Base-by-base conservation (phyloP, 1,140 invertebrate species). In the Antheraea mylitta region DNA sequence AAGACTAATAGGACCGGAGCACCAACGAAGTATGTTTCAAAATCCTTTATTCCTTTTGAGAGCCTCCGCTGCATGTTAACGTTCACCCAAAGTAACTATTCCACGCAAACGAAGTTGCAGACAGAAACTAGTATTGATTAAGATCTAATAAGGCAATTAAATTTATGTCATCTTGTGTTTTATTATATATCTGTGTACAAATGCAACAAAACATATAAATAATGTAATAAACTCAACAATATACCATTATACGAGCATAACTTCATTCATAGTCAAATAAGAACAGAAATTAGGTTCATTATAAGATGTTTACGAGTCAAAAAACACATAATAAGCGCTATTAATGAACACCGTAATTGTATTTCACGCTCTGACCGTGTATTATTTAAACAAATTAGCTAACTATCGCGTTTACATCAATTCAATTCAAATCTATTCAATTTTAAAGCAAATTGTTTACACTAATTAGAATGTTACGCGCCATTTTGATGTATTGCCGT, bases 391-490 rank as follows among this genome's bases (percentile, higher is more conserved):
- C 63, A 45, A 64, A 45, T 64, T 64, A 64, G 38, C 66, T 73
- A 72, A 73, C 66, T 66, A 71, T 71, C 72, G 58, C 66, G 71
- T 77, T 74, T 72, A 77, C 76, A 75, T 48, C 66, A 74, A 87
- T 87, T n/a, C n/a, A n/a, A n/a, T n/a, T n/a, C n/a, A 87, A 87
- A 87, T 87, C 80, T 82, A 75, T 77, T 82, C 81, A 66, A 78
- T 79, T 79, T 78, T 73, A 66, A 82, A 77, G 82, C 74, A 85
- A 83, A 80, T 80, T 77, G 78, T 74, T 13, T 74, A 66, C 48
- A 58, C 67, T 77, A 86, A 81, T 83, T 81, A 83, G 48, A 58
- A 66, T 67, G 66, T n/a, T 71, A 69, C 67, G 64, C 64, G 74
- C 62, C 72, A 67, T 71, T 77, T 73, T 77, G 79, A 79, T 77